Evolutionary conservation across 2,888 invertebrate species (phyloP).

Genomic region (Sminthurides aquaticus): DNA sequence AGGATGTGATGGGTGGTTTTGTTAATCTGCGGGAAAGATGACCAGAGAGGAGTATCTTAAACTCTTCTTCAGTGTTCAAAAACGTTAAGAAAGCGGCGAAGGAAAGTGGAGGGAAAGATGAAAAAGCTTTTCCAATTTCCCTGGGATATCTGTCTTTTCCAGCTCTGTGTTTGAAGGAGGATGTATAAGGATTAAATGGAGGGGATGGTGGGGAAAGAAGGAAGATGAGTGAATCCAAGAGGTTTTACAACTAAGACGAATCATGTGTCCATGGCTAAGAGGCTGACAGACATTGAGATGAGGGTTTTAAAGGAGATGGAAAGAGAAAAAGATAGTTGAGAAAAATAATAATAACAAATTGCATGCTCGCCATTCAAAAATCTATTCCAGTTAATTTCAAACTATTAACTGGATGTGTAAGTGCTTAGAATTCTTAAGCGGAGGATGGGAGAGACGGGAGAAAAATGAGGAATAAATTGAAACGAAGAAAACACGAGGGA

Average conservation of each 20-base stretch:
- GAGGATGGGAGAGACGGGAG: background rate
- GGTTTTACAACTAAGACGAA: too few relatives aligned
- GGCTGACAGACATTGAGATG: background rate
- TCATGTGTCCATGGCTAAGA: background rate
- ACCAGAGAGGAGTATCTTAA: too few relatives aligned
- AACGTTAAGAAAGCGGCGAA: too few relatives aligned
- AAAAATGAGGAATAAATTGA: background rate
- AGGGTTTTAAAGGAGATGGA: background rate
- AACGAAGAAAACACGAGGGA: background rate
- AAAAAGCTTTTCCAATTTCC: too few relatives aligned
- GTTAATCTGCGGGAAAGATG: background rate
- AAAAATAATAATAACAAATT: background rate
- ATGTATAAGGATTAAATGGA: too few relatives aligned
- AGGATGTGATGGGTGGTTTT: background rate
- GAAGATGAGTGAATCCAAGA: too few relatives aligned
- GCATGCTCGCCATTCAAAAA: background rate
- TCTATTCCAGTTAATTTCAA: background rate
- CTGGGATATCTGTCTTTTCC: too few relatives aligned
- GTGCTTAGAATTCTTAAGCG: conserved; percentile 4
- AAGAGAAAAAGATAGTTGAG: background rate
- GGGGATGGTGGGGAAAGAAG: too few relatives aligned
- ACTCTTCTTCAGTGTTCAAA: background rate
- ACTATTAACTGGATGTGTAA: conserved; percentile 1
- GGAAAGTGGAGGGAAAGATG: too few relatives aligned
- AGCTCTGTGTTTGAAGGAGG: too few relatives aligned